Percentiles rank a stretch among this genome's conserved stretches.
phyloP scores from a whole-genome alignment of 2,888 invertebrate genomes.

The Iphiclides podalirius region DNA sequence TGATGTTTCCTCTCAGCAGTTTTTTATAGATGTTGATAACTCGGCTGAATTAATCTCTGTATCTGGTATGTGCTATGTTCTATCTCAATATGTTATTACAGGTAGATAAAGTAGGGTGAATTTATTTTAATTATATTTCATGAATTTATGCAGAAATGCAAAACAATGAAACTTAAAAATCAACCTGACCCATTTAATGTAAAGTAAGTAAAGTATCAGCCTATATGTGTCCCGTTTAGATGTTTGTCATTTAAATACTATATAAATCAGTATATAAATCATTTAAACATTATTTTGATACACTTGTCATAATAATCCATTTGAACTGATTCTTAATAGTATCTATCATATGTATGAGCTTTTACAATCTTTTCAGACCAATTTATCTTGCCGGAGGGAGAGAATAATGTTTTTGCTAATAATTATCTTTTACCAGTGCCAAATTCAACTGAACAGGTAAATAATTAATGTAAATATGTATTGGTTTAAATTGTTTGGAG shows the following conservation, averaged over 20 bases:
- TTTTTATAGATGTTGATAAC: conserved; percentile 58
- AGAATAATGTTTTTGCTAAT: conserved; percentile 47
- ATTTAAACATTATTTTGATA: background rate
- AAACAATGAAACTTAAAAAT: too few species aligned
- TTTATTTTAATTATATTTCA: too few species aligned
- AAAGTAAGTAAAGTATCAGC: too few species aligned
- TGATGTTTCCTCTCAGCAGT: conserved; percentile 56
- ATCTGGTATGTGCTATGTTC: conserved; percentile 39
- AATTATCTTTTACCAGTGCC: conserved; percentile 50
- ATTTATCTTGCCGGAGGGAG: conserved; percentile 46
- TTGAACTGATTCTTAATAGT: too few species aligned
- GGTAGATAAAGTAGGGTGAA: background rate
- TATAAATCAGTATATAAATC: background rate
- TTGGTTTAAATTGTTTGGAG: too few species aligned
- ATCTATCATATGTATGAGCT: too few species aligned
- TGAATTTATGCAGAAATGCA: too few species aligned
- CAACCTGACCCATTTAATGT: too few species aligned
- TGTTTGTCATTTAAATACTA: too few species aligned
- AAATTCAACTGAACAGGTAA: conserved; percentile 42
- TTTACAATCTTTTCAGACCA: conserved; percentile 67
- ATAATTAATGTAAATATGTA: background rate
- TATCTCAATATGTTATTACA: background rate
- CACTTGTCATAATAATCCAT: too few species aligned
- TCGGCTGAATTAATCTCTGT: conserved; percentile 51
- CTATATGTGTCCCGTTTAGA: too few species aligned